phyloP scores from a whole-genome alignment of 1,140 invertebrate genomes.

The Lasioglossum baleicum region DNA sequence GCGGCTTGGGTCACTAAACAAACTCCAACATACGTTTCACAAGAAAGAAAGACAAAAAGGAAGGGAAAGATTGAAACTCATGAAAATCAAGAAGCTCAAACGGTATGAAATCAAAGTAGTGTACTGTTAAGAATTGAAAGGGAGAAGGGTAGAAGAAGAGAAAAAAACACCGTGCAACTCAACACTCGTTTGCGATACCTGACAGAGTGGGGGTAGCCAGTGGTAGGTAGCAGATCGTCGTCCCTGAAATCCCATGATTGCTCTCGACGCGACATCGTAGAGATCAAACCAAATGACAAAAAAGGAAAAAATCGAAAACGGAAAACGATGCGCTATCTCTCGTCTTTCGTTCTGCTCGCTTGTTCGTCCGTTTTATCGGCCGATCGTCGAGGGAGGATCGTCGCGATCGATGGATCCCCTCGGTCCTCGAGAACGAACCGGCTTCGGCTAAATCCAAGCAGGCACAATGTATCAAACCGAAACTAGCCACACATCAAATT shows the following conservation, averaged over 20 bases:
- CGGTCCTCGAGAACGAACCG: neutral
- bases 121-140: conserved; percentile 26
- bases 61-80: conserved; percentile 3
- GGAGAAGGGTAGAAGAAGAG: conserved; percentile 10
- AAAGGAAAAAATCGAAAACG: neutral
- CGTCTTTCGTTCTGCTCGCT: neutral
- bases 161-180: conserved; percentile 71
- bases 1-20: conserved; percentile 39
- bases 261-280: neutral
- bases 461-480: conserved; percentile 30
- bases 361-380: conserved; percentile 15
- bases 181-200: conserved; percentile 69
- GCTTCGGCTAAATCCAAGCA: conserved; percentile 32
- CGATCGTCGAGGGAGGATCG: neutral
- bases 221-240: conserved; percentile 60
- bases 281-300: neutral
- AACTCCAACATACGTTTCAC: conserved; percentile 35
- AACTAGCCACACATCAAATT: conserved; percentile 27
- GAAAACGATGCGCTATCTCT: neutral
- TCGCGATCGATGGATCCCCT: neutral
- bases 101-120: neutral
- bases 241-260: conserved; percentile 45
- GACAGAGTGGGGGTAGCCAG: conserved; percentile 70
- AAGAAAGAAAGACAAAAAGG: neutral
- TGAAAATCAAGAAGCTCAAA: conserved; percentile 35